Base-by-base conservation (phyloP, 2,797 vertebrate genomes). In the Limnodromus scolopaceus region DNA sequence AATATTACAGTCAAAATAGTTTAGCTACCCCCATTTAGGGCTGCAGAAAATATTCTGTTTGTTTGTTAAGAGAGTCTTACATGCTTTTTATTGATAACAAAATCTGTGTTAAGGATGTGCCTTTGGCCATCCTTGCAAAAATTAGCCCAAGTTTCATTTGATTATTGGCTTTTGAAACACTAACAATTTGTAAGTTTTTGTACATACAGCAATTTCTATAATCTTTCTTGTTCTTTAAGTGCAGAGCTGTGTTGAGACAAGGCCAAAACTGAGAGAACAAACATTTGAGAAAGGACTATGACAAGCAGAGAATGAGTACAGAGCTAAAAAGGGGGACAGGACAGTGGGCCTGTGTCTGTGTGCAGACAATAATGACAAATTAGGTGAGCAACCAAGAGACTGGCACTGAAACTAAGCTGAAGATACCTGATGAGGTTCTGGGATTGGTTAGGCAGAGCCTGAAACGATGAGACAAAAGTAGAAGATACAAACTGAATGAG, bases 381-480 rank as follows among this genome's bases (percentile, higher is more conserved):
- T 8, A 93, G 23, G 75, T 74, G 48, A 83, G 28, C 48, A 89
- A 76, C 38, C 80, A 81, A 87, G 48, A 90, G 30, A 84, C 20
- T 75, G 45, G 49, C 70, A 94, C 81, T 92, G 61, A 63, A 89
- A 83, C 74, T 83, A 65, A 91, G 55, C 36, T 23, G 3, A 74
- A 93, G 75, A 82, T 66, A 89, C 38, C 34, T 91, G 76, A 32
- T 57, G 48, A 92, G 71, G 32, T 80, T 89, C 84, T 97, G 84
- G 39, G 71, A 74, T 38, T 87, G 84, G 43, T 53, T 48, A 89
- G 64, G 72, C 78, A 95, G 79, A 86, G 57, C 30, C 84, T 94
- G 72, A 94, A 94, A 86, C 1, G 0, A 83, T 65, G 79, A 95
- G 64, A 83, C 18, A 72, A 38, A 92, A 86, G 63, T 11, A 82